Evolutionary conservation across 1,140 invertebrate genomes (phyloP), one percentile per base, ranked within the genome.

Genomic region (Antheraea mylitta): DNA sequence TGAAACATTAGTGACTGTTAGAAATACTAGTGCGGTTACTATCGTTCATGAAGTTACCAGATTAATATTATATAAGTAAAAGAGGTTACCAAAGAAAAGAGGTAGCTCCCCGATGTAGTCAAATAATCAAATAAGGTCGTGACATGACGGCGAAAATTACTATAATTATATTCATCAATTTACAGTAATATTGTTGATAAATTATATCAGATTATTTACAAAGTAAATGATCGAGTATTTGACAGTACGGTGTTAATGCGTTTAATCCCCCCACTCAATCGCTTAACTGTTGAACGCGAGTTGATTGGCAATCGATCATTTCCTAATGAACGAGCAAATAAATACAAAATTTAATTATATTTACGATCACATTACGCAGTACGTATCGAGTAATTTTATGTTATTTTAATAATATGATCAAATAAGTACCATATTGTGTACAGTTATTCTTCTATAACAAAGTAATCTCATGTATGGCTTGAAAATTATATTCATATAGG

Each of bases 221-320:
- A 53, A 53, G 45, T 53, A 53, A 53, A 53, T 53, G 13, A 53
- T 53, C 13, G 45, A 22, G 59, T 61, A 36, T 53, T 61, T 61
- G 59, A 18, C 59, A 61, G 18, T 61, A 30, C 19, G 59, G 59
- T 19, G 59, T 61, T 61, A 61, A 61, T 36, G 30, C 59, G 59
- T 61, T 19, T 22, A 22, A 61, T 61, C 59, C 16, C 45, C 7
- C 38, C 18, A 22, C 59, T 19, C 59, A 61, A 9, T 18, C 59
- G 59, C 18, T 61, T 61, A 61, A 61, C 58, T 22, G 30, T 61
- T 61, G 11, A 13, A 53, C 45, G 45, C 45, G 45, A 53, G 45
- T 61, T 61, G 59, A 36, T 22, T 10, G 10, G 13, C 19, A 16
- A 61, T 61, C 59, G 30, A 61, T 61, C 59, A 61, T 61, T 61